Percentiles rank a stretch among this genome's conserved stretches.
These are phyloP conservation scores for Calycopis cecrops DNA, from an alignment of 1,140 invertebrate genomes.

Conservation along the genomic window DNA sequence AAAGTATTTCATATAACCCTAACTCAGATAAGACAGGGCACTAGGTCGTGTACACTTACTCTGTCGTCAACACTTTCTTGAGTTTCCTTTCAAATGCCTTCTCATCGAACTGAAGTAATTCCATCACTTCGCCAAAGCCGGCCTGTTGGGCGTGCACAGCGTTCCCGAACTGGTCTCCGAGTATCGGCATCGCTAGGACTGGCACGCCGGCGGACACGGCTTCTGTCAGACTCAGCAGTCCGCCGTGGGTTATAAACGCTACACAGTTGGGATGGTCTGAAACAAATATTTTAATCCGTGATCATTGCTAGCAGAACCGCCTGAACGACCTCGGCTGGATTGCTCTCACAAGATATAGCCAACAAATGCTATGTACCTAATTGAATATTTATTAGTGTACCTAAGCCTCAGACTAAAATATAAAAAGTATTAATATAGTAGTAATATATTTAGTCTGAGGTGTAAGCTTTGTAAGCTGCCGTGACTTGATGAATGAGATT, in stretches of 20 bases:
- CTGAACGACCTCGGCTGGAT: no score
- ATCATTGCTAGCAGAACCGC: no score
- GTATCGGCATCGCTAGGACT: conserved; percentile 42
- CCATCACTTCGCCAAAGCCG: conserved; percentile 40
- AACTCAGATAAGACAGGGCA: no score
- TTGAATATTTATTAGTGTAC: no score
- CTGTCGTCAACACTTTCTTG: conserved; percentile 69
- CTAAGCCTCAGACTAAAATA: no score
- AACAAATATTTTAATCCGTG: conserved; percentile 9
- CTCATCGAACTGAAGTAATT: conserved; percentile 29
- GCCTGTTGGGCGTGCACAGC: conserved; percentile 47
- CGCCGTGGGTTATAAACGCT: conserved; percentile 76
- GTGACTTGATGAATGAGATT: no score
- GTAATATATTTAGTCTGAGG: no score
- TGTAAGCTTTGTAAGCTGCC: no score
- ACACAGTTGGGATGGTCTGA: conserved; percentile 53
- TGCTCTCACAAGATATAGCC: no score
- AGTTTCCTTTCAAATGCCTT: conserved; percentile 46
- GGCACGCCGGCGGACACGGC: conserved; percentile 45
- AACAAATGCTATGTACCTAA: no score
- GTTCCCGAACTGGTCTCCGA: conserved; percentile 67
- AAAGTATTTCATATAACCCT: no score
- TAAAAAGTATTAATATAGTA: no score
- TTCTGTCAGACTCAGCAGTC: conserved; percentile 70
- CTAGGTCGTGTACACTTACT: conserved; percentile 51